A percentile compares a stretch with the other conserved stretches of the same genome.
Conservation (phyloP, 2,888 invertebrate species). For the Ypsolopha sequella region DNA sequence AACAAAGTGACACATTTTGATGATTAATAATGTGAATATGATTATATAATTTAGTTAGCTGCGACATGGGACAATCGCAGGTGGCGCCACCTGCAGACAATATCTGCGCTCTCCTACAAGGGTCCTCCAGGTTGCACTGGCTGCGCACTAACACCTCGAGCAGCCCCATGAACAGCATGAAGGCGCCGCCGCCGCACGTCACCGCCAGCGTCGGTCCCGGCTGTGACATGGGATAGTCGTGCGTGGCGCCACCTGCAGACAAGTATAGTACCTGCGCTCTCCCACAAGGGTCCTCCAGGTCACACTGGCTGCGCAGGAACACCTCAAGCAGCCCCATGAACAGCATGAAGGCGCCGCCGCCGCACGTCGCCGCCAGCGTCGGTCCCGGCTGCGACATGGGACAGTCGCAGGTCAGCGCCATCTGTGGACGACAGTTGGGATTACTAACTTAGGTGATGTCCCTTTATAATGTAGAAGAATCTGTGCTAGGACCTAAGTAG, state of each 20-base stretch:
- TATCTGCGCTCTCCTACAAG: slow-evolving; percentile 80
- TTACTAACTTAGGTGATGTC: background rate
- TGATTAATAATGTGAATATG: too few relatives aligned
- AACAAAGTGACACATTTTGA: too few relatives aligned
- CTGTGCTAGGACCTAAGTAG: too few relatives aligned
- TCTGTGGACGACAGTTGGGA: slow-evolving; percentile 22
- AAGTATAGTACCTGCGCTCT: slow-evolving; percentile 66
- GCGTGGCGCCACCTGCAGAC: too few relatives aligned
- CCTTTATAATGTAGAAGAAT: too few relatives aligned
- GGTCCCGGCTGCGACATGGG: slow-evolving; percentile 86
- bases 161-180: slow-evolving; percentile 92
- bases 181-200: slow-evolving; percentile 86
- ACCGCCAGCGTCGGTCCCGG: slow-evolving; percentile 89
- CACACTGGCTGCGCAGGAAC: slow-evolving; percentile 87
- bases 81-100: too few relatives aligned
- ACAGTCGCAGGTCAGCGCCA: slow-evolving; percentile 80
- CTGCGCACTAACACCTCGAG: slow-evolving; percentile 87
- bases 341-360: slow-evolving; percentile 87
- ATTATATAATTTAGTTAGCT: too few relatives aligned
- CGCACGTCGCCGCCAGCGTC: slow-evolving; percentile 86
- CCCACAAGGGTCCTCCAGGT: slow-evolving; percentile 88
- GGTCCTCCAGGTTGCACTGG: slow-evolving; percentile 90
- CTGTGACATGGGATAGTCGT: slow-evolving; percentile 72
- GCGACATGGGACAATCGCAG: too few relatives aligned
- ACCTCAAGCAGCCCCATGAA: slow-evolving; percentile 92